Base-by-base conservation (phyloP, 2,113 vertebrate genomes). In the Pagrus major region DNA sequence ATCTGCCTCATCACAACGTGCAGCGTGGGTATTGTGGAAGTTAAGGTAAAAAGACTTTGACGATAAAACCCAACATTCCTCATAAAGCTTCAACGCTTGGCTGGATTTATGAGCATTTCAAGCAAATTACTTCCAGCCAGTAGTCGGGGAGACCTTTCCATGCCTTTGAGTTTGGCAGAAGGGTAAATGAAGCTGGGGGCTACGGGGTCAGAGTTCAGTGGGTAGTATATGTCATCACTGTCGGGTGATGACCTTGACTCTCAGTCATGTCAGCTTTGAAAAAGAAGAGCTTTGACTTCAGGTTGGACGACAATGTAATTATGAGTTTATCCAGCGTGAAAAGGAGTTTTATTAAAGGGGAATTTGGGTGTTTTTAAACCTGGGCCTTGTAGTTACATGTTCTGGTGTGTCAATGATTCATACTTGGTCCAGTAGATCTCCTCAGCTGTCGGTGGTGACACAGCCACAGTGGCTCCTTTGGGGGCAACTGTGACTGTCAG, bases 101-200 rank as follows among this genome's bases (percentile, higher is more conserved):
- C 21, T 56, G 70, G 76, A 84, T 89, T 87, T 82, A 91, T 63
- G 78, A 71, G 31, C 51, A 66, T 85, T 82, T 91, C 82, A 76
- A 74, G 78, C 67, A 70, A 81, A 91, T 91, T 42, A 79, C 80
- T 83, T 84, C 73, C 76, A 69, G 23, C 44, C 81, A 54, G 67
- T 23, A 25, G 72, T 25, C 59, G 11, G 39, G 8, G 60, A 76
- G 73, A 86, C 85, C 78, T 87, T 83, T 83, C n/a, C 81, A 80
- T 65, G 73, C 61, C 79, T 83, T 76, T 73, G 58, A 80, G 68
- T 81, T 3, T 12, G 23, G 39, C 16, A 16, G 76, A 37, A 66
- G 86, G 76, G 68, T 46, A 75, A 69, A 83, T 72, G 44, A 66
- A 71, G 78, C 51, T 44, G 37, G 47, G 64, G 60, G 72, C 59